phyloP scores from a whole-genome alignment of 2,888 invertebrate species.

The Nudaria mundana region DNA sequence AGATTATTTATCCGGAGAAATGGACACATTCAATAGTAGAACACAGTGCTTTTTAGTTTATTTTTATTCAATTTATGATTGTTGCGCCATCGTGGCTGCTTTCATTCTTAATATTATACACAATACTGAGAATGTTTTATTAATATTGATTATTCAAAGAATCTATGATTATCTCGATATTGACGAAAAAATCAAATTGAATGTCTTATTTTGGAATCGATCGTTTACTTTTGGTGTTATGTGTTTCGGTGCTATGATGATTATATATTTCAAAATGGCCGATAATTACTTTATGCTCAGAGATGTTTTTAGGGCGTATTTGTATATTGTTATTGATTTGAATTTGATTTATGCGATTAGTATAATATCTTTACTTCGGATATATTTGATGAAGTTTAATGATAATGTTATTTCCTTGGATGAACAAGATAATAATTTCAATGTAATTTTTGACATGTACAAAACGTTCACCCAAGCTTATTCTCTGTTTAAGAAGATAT shows the following conservation, averaged over 20 bases:
- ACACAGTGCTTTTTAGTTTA: neutral
- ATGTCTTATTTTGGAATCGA: neutral
- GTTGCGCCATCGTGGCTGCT: neutral
- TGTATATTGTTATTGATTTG: neutral
- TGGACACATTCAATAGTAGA: neutral
- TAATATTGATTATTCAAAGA: neutral
- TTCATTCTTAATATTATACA: neutral
- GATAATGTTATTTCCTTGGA: neutral
- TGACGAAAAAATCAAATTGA: neutral
- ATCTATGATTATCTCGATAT: neutral
- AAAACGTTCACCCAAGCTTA: neutral
- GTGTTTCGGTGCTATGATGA: neutral
- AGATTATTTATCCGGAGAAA: neutral
- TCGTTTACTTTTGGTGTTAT: neutral
- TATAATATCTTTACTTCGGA: neutral
- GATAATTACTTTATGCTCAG: neutral
- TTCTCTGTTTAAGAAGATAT: neutral
- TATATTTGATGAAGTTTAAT: neutral
- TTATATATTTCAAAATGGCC: neutral
- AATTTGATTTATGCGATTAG: constrained; percentile 1
- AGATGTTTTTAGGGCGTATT: neutral
- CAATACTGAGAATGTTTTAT: neutral
- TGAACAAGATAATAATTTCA: neutral
- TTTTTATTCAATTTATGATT: neutral
- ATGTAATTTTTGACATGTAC: neutral